Evolutionary conservation across 2,888 invertebrate species (phyloP), one percentile per base, ranked within the genome.

Genomic region (Philonicus albiceps): DNA sequence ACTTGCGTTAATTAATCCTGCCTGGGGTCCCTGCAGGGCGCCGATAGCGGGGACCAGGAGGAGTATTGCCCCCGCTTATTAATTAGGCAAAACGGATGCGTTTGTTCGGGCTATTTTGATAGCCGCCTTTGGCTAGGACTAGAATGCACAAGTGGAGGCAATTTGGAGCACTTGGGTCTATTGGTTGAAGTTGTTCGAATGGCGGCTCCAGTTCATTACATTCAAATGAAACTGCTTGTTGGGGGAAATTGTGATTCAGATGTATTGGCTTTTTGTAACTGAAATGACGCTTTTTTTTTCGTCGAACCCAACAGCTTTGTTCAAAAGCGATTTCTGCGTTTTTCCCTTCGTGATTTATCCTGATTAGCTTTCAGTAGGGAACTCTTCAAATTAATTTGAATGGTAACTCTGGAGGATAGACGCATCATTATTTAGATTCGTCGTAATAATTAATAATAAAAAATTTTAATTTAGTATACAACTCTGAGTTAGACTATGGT

Each of bases 1-100:
- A 76, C 76, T 76, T 76, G 22, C 40, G 40, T 76, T 75, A 76
- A 76, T 76, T 76, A 76, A 76, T 76, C 76, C 27, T 43, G 13
- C 22, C 40, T n/a, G 49, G 49, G 49, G 3, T 0, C n/a, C 49
- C 49, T 49, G n/a, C 49, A 49, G 49, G 16, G 49, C n/a, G n/a
- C 49, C 7, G 49, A 19, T 49, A 16, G 6, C 19, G 49, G 16
- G 6, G 75, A 34, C 13, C 13, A 27, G 7, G 19, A 27, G 7
- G 19, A 75, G 75, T 75, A 11, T 22, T 76, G 37, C 43, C 40
- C 43, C 22, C 40, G 43, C n/a, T 34, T 76, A 40, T 75, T 75
- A 75, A 75, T 75, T 75, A 75, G 75, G 75, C 75, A n/a, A 43
- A 43, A 16, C 40, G 40, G 40, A 43, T 43, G 40, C 40, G 40